Conservation (phyloP, 2,888 invertebrate species). For the Pollenia angustigena region DNA sequence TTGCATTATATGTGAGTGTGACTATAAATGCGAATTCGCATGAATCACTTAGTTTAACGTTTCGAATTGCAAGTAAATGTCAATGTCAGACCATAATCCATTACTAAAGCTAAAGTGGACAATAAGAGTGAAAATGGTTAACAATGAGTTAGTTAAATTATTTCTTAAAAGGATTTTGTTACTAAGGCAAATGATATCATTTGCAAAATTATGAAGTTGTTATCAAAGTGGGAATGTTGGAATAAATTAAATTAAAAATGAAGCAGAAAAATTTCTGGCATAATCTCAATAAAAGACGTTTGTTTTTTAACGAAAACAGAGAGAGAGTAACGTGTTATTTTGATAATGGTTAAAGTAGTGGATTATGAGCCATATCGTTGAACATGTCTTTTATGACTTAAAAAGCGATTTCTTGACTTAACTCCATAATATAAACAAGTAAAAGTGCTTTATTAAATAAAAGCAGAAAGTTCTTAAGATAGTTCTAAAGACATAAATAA, state of each 20-base stretch:
- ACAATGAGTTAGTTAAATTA: conserved; percentile 24
- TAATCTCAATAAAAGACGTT: too few species aligned
- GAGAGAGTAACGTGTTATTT: too few species aligned
- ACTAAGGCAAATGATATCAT: background rate
- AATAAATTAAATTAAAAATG: background rate
- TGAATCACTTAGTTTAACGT: conserved; percentile 61
- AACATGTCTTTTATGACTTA: too few species aligned
- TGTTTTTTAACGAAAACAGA: too few species aligned
- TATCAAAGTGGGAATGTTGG: background rate
- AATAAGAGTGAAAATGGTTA: conserved; percentile 44
- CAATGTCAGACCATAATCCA: conserved; percentile 66
- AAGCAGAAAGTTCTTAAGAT: too few species aligned
- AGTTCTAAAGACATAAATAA: too few species aligned
- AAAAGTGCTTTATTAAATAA: too few species aligned
- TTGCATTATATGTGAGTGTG: background rate
- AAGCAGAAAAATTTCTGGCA: too few species aligned
- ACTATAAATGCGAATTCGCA: background rate
- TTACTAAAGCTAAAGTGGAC: conserved; percentile 40
- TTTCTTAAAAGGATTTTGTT: conserved; percentile 12
- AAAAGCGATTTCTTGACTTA: too few species aligned
- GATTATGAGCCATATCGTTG: too few species aligned
- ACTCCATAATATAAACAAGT: too few species aligned
- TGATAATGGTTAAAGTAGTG: too few species aligned
- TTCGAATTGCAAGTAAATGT: conserved; percentile 68
- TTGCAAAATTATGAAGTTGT: conserved; percentile 9